phyloP scores from a whole-genome alignment of 2,113 vertebrate species.

The Nerophis lumbriciformis region DNA sequence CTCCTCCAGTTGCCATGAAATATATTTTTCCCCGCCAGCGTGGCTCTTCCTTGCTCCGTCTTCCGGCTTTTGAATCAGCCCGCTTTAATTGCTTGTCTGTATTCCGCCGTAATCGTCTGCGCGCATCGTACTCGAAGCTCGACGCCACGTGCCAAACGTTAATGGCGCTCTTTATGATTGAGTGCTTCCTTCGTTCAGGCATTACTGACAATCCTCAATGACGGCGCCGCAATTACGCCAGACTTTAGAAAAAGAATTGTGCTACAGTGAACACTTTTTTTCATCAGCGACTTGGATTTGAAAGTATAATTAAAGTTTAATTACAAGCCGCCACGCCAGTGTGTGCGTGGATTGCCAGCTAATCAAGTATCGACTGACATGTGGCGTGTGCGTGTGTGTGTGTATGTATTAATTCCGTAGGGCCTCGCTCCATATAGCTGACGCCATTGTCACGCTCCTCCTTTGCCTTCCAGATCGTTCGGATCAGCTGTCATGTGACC shows the following conservation, averaged over 20 bases:
- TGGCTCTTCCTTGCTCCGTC: neutral
- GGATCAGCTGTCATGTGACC: slow-evolving; percentile 29
- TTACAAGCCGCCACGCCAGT: slow-evolving; percentile 6
- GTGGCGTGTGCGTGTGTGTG: no score
- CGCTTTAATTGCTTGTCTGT: neutral
- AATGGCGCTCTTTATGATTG: slow-evolving; percentile 10
- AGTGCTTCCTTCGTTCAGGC: slow-evolving; percentile 2
- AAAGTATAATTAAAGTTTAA: slow-evolving; percentile 26
- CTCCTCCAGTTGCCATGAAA: neutral
- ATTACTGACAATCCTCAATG: slow-evolving; percentile 16
- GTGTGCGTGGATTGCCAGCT: slow-evolving; percentile 6
- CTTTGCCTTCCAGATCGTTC: no score
- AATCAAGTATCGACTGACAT: slow-evolving; percentile 18
- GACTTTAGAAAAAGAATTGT: slow-evolving; percentile 20
- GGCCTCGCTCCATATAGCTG: no score
- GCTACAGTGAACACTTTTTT: slow-evolving; percentile 23
- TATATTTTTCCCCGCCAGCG: neutral
- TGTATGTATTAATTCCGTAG: no score
- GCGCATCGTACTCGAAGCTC: neutral
- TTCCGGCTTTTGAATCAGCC: slow-evolving; percentile 5
- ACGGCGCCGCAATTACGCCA: slow-evolving; percentile 19
- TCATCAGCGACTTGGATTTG: slow-evolving; percentile 15
- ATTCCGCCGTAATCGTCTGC: slow-evolving; percentile 13
- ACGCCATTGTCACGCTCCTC: no score
- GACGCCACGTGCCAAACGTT: slow-evolving; percentile 19